Conservation (phyloP, 64 coral and sea anemone species). For the Trachythela sp. region DNA sequence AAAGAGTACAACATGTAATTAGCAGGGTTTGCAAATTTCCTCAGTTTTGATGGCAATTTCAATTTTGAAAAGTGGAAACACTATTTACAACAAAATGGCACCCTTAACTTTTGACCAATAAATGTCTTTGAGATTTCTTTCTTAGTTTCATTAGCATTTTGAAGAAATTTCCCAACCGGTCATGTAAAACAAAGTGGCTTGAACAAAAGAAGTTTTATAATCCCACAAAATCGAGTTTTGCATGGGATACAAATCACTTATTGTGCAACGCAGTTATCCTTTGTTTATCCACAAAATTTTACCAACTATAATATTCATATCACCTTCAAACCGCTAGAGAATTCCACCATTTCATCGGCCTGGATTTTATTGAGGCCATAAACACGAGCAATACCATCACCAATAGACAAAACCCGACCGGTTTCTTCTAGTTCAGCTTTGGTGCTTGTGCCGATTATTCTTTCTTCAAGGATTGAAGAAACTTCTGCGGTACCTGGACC, state of each 20-base stretch:
- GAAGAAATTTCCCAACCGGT: too few species aligned
- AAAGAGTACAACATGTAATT: background rate
- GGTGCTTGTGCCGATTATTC: constrained; percentile 84
- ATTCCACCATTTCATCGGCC: constrained; percentile 99
- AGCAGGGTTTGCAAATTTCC: background rate
- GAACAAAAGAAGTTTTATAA: background rate
- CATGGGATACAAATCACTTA: background rate
- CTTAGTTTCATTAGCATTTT: too few species aligned
- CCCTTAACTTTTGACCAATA: too few species aligned
- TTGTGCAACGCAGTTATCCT: background rate
- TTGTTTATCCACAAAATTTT: background rate
- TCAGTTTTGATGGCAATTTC: background rate
- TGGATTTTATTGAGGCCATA: constrained; percentile 99
- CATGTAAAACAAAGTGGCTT: too few species aligned
- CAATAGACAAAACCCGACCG: constrained; percentile 94
- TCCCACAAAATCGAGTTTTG: background rate
- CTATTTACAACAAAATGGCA: too few species aligned
- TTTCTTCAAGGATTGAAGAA: constrained; percentile 89
- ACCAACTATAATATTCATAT: background rate
- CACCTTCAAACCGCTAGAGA: constrained; percentile 93
- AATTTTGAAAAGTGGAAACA: background rate
- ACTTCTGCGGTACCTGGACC: constrained; percentile 77
- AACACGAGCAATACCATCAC: constrained; percentile 99
- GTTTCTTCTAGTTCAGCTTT: constrained; percentile 98
- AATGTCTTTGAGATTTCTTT: too few species aligned